A percentile compares a stretch with the other conserved stretches of the same genome.
Evolutionary conservation across 2,797 vertebrate species (phyloP).

Genomic region (Toxotes lorentzi): DNA sequence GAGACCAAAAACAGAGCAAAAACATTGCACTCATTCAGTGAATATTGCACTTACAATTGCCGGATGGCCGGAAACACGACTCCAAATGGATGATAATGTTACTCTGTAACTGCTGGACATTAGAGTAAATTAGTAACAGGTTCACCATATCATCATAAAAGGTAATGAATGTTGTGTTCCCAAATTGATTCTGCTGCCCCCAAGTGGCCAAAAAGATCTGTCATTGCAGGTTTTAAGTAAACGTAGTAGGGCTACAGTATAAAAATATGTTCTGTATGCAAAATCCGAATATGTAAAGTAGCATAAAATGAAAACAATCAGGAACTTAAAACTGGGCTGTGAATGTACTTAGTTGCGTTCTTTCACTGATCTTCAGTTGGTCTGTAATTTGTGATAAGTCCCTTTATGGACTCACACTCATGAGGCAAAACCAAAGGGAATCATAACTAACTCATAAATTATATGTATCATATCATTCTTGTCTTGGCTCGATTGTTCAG

Average conservation of each 20-base stretch:
- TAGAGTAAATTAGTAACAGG: background rate
- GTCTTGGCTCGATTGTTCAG: background rate
- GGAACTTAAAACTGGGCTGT: background rate
- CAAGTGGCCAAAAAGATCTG: background rate
- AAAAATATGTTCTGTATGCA: background rate
- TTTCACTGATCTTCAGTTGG: background rate
- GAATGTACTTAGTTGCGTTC: background rate
- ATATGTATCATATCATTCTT: background rate
- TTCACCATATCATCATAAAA: background rate
- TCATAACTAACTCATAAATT: conserved; percentile 1
- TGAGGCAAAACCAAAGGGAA: conserved; percentile 46
- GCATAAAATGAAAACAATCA: background rate
- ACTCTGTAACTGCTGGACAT: background rate
- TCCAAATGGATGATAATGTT: background rate
- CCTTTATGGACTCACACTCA: conserved; percentile 45
- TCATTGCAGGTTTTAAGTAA: background rate
- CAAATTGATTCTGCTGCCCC: background rate
- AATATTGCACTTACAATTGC: background rate
- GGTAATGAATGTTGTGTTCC: background rate
- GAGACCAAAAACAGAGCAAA: conserved; percentile 6
- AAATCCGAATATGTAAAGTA: background rate
- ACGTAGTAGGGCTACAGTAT: too few species aligned
- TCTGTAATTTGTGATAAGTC: conserved; percentile 11
- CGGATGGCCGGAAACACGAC: background rate
- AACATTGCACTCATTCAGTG: background rate